Evolutionary conservation across 2,888 invertebrate species (phyloP).

Genomic region (Spodoptera littoralis): DNA sequence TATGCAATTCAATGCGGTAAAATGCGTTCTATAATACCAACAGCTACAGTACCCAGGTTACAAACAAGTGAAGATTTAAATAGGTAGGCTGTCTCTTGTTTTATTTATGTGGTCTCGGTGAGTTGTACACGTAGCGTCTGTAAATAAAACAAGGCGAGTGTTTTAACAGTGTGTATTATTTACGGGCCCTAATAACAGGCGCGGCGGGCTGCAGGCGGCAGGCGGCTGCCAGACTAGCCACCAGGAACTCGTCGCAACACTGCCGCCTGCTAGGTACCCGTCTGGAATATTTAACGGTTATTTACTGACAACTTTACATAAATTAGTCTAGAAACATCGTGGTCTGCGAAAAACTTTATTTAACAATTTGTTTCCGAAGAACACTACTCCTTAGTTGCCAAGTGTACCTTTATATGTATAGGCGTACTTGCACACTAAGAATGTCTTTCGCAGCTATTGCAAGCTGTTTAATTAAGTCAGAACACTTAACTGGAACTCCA

Average conservation of each 20-base stretch:
- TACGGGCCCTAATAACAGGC: constrained; percentile 83
- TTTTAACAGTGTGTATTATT: constrained; percentile 83
- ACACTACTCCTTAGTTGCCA: constrained; percentile 11
- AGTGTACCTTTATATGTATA: not conserved
- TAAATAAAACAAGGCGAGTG: constrained; percentile 80
- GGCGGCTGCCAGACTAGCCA: constrained; percentile 50
- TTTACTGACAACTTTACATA: constrained; percentile 68
- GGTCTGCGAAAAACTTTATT: constrained; percentile 39
- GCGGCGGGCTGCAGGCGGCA: constrained; percentile 43
- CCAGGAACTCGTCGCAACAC: constrained; percentile 57
- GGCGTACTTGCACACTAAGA: not conserved
- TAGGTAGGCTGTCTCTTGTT: constrained; percentile 51
- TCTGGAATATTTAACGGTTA: constrained; percentile 80
- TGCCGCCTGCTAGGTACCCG: constrained; percentile 70
- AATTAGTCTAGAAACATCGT: constrained; percentile 51
- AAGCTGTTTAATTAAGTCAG: too few species aligned
- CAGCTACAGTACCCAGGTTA: constrained; percentile 8
- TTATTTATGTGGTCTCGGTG: constrained; percentile 65
- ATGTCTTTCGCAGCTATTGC: not conserved
- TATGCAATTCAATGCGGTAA: constrained; percentile 36
- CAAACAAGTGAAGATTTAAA: constrained; percentile 30
- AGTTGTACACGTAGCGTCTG: constrained; percentile 76
- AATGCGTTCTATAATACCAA: not conserved
- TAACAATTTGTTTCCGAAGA: constrained; percentile 13
- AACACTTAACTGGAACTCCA: constrained; percentile 6